phyloP scores from a whole-genome alignment of 2,888 invertebrate species.

The Melinopterus prodromus region DNA sequence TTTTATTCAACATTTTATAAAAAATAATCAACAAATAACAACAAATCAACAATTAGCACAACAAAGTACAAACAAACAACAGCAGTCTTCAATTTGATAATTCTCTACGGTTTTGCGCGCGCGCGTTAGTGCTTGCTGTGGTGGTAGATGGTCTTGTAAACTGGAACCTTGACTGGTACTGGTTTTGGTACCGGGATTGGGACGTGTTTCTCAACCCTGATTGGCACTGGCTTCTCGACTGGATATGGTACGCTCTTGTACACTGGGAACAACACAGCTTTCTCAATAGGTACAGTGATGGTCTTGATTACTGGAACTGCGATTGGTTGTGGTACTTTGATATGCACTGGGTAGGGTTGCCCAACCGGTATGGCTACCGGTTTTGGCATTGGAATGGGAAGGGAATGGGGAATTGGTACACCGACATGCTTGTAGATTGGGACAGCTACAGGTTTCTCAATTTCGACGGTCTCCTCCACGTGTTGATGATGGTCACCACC shows the following conservation, averaged over 20 bases:
- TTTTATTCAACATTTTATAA: slow-evolving; percentile 31
- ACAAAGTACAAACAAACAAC: slow-evolving; percentile 27
- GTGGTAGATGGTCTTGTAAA: slow-evolving; percentile 76
- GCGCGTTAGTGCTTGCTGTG: slow-evolving; percentile 65
- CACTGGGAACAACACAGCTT: slow-evolving; percentile 76
- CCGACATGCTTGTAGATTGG: slow-evolving; percentile 65
- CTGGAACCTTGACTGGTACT: slow-evolving; percentile 74
- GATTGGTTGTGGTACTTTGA: slow-evolving; percentile 73
- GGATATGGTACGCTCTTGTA: slow-evolving; percentile 72
- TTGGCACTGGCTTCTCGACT: slow-evolving; percentile 73
- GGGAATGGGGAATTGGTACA: slow-evolving; percentile 59
- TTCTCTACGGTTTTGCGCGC: slow-evolving; percentile 7
- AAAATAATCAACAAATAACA: slow-evolving; percentile 34
- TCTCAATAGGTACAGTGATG: slow-evolving; percentile 74
- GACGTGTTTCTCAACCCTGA: slow-evolving; percentile 73
- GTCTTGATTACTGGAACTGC: slow-evolving; percentile 75
- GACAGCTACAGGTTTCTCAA: slow-evolving; percentile 70
- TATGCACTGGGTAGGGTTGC: slow-evolving; percentile 73
- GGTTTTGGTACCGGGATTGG: slow-evolving; percentile 74
- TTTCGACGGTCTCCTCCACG: slow-evolving; percentile 69
- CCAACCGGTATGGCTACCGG: slow-evolving; percentile 69
- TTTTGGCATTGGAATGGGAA: slow-evolving; percentile 72
- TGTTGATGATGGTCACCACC: slow-evolving; percentile 30
- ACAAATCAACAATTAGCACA: slow-evolving; percentile 26
- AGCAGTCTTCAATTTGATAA: slow-evolving; percentile 34